phyloP scores from a whole-genome alignment of 2,888 invertebrate genomes.

The Caenorhabditis panamensis region DNA sequence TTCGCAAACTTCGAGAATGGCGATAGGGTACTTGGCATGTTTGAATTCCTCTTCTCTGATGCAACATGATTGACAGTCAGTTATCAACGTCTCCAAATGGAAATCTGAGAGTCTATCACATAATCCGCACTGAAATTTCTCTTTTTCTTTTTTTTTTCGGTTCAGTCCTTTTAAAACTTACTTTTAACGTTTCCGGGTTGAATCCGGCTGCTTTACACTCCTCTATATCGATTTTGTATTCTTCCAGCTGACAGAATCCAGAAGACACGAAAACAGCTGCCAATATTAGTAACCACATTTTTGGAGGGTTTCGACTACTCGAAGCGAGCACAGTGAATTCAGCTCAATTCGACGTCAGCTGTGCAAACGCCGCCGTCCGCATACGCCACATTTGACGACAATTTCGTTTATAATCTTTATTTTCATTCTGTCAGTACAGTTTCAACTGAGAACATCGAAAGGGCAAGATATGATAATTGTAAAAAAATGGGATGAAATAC shows the following conservation, averaged over 20 bases:
- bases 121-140: constrained; percentile 64
- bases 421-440: neutral
- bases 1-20: constrained; percentile 95
- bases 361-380: constrained; percentile 36
- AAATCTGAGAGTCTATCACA: constrained; percentile 73
- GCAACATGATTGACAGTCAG: constrained; percentile 78
- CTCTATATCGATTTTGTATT: constrained; percentile 66
- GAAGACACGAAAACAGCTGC: neutral
- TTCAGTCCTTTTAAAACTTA: constrained; percentile 17
- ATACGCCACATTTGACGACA: neutral
- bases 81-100: constrained; percentile 73
- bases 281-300: constrained; percentile 41
- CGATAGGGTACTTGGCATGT: constrained; percentile 88
- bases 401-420: neutral
- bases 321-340: too few species aligned
- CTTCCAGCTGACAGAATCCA: constrained; percentile 40
- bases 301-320: too few species aligned
- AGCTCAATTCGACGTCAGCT: constrained; percentile 52
- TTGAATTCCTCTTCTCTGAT: constrained; percentile 73
- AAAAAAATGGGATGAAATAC: neutral
- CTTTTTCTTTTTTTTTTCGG: too few species aligned
- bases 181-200: constrained; percentile 72
- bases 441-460: neutral
- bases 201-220: constrained; percentile 77
- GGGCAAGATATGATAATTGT: neutral